These are phyloP conservation scores for Drosophila picticornis DNA, from an alignment of 2,888 invertebrate genomes.

Conservation along the genomic window DNA sequence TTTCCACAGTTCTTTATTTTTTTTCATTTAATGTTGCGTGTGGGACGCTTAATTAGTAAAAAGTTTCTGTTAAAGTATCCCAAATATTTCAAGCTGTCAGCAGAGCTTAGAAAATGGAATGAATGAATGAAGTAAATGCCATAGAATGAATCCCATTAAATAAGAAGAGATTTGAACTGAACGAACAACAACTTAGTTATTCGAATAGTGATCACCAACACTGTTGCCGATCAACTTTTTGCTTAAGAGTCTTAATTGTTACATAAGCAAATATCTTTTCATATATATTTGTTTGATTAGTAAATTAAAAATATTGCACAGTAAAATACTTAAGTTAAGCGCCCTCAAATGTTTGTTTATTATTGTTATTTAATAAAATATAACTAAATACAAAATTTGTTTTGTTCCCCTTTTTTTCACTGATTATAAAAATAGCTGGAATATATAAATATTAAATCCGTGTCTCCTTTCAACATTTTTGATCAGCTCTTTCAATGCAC, in stretches of 20 bases:
- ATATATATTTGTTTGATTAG: background rate
- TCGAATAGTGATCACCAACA: background rate
- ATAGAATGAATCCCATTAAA: background rate
- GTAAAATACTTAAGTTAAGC: background rate
- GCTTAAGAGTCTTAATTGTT: background rate
- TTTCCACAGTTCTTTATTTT: conserved; percentile 42
- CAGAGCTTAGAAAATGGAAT: conserved; percentile 37
- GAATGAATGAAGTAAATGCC: conserved; percentile 8
- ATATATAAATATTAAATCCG: too few relatives aligned
- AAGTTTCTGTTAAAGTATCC: conserved; percentile 52
- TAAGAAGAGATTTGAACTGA: background rate
- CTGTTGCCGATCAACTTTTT: background rate
- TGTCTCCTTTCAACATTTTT: background rate
- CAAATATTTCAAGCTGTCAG: conserved; percentile 62
- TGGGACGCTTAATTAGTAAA: conserved; percentile 68
- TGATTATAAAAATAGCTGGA: background rate
- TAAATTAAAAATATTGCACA: too few relatives aligned
- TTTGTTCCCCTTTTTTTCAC: background rate
- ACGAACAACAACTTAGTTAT: background rate
- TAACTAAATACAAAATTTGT: background rate
- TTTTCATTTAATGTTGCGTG: conserved; percentile 38
- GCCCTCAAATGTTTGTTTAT: background rate
- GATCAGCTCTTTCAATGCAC: background rate
- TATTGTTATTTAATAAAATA: background rate
- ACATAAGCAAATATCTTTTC: background rate